Conservation (phyloP, 1,140 invertebrate species). For the Leptopilina boulardi region DNA sequence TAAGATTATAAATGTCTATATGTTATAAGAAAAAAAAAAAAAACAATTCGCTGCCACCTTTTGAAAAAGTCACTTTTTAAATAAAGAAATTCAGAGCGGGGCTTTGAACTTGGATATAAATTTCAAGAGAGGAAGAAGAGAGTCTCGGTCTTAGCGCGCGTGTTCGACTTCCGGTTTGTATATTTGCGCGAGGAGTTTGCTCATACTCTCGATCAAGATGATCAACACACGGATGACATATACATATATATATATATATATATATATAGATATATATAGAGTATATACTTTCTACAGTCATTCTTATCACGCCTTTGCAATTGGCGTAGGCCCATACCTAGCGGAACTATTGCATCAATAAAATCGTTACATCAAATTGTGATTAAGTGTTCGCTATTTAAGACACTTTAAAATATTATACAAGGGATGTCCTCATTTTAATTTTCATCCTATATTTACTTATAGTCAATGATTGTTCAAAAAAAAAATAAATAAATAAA, state of each 20-base stretch:
- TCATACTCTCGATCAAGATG: constrained; percentile 1
- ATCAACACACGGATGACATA: background rate
- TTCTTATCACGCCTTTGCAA: constrained; percentile 9
- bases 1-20: constrained; percentile 54
- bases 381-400: background rate
- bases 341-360: constrained; percentile 9
- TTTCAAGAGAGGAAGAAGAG: constrained; percentile 36
- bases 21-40: too few relatives aligned
- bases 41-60: constrained; percentile 57
- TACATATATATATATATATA: background rate
- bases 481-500: too few relatives aligned
- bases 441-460: background rate
- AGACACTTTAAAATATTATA: constrained; percentile 6
- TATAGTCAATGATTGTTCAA: too few relatives aligned
- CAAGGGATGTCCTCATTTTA: background rate
- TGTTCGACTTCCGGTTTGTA: constrained; percentile 55
- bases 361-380: constrained; percentile 10
- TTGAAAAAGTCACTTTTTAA: constrained; percentile 52
- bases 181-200: constrained; percentile 34
- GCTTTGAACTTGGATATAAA: constrained; percentile 64
- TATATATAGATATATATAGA: too few relatives aligned
- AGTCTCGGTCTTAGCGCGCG: constrained; percentile 55
- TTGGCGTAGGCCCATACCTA: constrained; percentile 3
- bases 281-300: background rate
- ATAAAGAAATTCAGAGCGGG: constrained; percentile 49